Percentiles rank a stretch among this genome's conserved stretches.
Evolutionary conservation across 2,113 vertebrate species (phyloP).

Genomic region (Marmota flaviventris): DNA sequence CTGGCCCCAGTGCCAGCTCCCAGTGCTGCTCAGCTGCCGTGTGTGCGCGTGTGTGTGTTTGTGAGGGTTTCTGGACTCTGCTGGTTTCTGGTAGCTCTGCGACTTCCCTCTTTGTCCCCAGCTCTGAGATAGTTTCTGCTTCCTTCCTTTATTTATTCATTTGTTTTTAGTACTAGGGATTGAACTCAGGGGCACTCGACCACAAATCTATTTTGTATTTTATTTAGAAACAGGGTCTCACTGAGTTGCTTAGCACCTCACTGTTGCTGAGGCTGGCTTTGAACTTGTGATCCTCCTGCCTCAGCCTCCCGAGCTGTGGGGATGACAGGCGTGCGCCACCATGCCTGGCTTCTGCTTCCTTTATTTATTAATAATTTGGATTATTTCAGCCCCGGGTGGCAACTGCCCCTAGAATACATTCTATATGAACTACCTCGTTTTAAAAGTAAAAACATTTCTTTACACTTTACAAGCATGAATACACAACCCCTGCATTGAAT

Average conservation of each 20-base stretch:
- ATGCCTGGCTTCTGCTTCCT: not conserved
- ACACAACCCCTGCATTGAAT: too few relatives aligned
- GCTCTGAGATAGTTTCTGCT: not conserved
- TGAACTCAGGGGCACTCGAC: too few relatives aligned
- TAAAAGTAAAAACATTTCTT: not conserved
- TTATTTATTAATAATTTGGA: not conserved
- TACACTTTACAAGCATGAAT: not conserved
- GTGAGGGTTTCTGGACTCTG: accelerated
- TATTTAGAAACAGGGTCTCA: too few relatives aligned
- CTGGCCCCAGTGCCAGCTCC: not conserved
- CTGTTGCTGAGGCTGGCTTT: too few relatives aligned
- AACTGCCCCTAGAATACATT: not conserved
- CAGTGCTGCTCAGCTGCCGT: not conserved
- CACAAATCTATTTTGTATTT: too few relatives aligned
- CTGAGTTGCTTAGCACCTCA: too few relatives aligned
- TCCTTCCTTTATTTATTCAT: not conserved
- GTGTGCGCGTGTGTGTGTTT: accelerated
- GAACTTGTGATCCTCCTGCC: too few relatives aligned
- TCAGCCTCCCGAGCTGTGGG: too few relatives aligned
- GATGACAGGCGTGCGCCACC: too few relatives aligned
- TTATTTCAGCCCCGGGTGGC: not conserved
- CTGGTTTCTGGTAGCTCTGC: accelerated
- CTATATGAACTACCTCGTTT: accelerated
- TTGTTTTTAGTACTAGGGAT: too few relatives aligned
- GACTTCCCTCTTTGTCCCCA: too few relatives aligned